These are phyloP conservation scores for Acleris laterana DNA, from an alignment of 2,888 invertebrate genomes.

Conservation along the genomic window DNA sequence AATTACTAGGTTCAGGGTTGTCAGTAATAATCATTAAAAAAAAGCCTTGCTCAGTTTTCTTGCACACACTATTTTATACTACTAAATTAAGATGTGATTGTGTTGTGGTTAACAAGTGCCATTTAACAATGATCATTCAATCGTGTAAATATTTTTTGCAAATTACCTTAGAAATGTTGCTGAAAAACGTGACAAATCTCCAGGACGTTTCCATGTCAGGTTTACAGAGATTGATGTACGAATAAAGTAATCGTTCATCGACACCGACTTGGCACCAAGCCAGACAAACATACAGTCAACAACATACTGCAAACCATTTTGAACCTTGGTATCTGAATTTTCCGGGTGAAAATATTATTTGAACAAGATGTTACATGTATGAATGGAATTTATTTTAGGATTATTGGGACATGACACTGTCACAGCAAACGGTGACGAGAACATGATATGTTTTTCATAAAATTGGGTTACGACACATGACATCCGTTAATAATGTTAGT, in stretches of 20 bases:
- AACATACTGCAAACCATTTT: background rate
- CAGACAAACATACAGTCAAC: slow-evolving; percentile 22
- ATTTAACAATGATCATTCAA: background rate
- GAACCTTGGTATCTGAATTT: background rate
- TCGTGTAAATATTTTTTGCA: background rate
- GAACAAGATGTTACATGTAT: background rate
- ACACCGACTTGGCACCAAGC: slow-evolving; percentile 35
- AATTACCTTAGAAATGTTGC: background rate
- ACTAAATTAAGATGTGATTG: too few species aligned
- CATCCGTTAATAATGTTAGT: background rate
- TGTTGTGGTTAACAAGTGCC: too few species aligned
- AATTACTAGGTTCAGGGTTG: too few species aligned
- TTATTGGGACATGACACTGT: slow-evolving; percentile 14
- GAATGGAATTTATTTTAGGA: slow-evolving; percentile 27
- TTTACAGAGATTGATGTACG: slow-evolving; percentile 51
- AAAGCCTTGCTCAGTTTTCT: too few species aligned
- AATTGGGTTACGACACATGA: slow-evolving; percentile 6
- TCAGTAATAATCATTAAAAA: too few species aligned
- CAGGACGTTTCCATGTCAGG: slow-evolving; percentile 25
- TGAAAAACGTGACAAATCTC: slow-evolving; percentile 16
- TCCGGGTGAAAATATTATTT: background rate
- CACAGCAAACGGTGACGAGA: slow-evolving; percentile 9
- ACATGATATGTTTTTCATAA: slow-evolving; percentile 17
- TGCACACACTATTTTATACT: too few species aligned
- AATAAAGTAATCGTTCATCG: slow-evolving; percentile 56